Conservation (phyloP, 1,140 invertebrate genomes). For the Drosophila lini region DNA sequence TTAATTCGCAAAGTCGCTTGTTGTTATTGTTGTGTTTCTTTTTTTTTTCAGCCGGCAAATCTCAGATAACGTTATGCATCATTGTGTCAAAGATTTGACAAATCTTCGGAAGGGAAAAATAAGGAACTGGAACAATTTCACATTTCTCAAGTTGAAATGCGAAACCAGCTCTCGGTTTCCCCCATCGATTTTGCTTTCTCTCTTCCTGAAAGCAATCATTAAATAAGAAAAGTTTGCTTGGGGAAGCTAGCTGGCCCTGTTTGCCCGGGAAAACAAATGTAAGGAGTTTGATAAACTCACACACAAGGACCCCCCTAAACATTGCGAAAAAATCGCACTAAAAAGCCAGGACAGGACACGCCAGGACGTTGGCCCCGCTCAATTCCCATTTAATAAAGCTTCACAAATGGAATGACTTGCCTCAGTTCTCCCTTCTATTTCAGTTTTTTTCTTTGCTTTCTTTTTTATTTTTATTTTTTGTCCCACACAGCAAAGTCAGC, state of each 20-base stretch:
- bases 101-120: conserved; percentile 60
- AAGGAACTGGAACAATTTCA: conserved; percentile 69
- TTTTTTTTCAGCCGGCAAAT: conserved; percentile 44
- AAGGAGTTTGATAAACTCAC: conserved; percentile 75
- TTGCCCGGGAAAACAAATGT: conserved; percentile 79
- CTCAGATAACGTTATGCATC: conserved; percentile 82
- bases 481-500: conserved; percentile 67
- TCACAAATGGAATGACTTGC: conserved; percentile 79
- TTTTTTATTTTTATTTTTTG: conserved; percentile 19
- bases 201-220: conserved; percentile 68
- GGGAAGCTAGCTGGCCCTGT: conserved; percentile 39
- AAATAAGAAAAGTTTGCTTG: conserved; percentile 57
- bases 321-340: conserved; percentile 74
- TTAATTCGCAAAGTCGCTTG: conserved; percentile 76
- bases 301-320: conserved; percentile 44
- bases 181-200: conserved; percentile 29
- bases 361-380: conserved; percentile 66
- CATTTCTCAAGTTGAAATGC: conserved; percentile 64
- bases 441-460: conserved; percentile 10
- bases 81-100: conserved; percentile 79
- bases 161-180: conserved; percentile 51
- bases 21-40: conserved; percentile 44
- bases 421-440: conserved; percentile 32
- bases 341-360: conserved; percentile 70
- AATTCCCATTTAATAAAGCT: conserved; percentile 78